Percentiles rank a stretch among this genome's conserved stretches.
These are phyloP conservation scores for Xestia xanthographa DNA, from an alignment of 2,888 invertebrate species.

Conservation along the genomic window DNA sequence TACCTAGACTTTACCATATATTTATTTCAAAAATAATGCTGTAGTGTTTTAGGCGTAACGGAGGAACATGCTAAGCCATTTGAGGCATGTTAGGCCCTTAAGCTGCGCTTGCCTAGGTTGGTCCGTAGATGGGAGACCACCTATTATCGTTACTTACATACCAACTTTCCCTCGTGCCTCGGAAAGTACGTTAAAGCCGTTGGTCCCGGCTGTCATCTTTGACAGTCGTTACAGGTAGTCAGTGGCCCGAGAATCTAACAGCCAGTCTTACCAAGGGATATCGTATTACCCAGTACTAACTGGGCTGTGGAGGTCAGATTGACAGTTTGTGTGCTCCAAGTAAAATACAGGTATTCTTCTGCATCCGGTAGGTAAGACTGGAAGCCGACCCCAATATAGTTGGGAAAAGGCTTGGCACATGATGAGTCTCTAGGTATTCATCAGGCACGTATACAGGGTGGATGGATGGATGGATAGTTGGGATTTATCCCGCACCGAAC, in stretches of 20 bases:
- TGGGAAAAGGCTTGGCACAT: neutral
- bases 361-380: neutral
- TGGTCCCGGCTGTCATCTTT: neutral
- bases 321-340: neutral
- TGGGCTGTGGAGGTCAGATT: neutral
- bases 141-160: neutral
- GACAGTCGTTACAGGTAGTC: neutral
- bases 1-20: too few relatives aligned
- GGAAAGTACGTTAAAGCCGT: neutral
- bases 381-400: neutral
- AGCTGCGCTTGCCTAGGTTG: neutral
- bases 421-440: too few relatives aligned
- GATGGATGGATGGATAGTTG: too few relatives aligned
- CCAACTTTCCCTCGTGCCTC: neutral
- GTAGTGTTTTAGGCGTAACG: too few relatives aligned
- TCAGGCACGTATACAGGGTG: too few relatives aligned
- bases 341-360: neutral
- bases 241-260: neutral
- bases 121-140: neutral
- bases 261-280: neutral
- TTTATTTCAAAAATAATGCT: too few relatives aligned
- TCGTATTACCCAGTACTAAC: neutral
- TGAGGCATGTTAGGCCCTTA: too few relatives aligned
- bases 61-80: too few relatives aligned
- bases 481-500: too few relatives aligned